Evolutionary conservation across 2,888 invertebrate genomes (phyloP).

Genomic region (Caenorhabditis imperialis): DNA sequence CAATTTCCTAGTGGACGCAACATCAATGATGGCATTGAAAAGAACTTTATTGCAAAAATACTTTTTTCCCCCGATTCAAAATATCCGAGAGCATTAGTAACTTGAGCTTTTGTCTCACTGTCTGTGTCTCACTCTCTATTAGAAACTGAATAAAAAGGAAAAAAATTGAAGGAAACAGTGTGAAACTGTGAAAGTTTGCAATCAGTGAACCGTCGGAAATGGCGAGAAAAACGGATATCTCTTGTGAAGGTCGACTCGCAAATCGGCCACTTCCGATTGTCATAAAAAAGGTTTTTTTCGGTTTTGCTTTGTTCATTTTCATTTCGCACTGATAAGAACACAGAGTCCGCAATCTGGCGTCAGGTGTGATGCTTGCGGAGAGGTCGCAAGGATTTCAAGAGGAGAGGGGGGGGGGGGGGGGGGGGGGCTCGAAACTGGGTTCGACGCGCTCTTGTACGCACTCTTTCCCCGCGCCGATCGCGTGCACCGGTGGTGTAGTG

Average conservation of each 20-base stretch:
- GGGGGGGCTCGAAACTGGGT: too few species aligned
- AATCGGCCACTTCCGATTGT: conserved; percentile 38
- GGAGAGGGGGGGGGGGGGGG: too few species aligned
- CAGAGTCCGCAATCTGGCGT: too few species aligned
- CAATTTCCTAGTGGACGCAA: conserved; percentile 23
- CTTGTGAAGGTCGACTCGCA: background rate
- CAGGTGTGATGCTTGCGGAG: too few species aligned
- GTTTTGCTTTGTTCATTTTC: too few species aligned
- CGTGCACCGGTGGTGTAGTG: too few species aligned
- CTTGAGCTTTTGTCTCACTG: conserved; percentile 28
- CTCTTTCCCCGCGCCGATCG: too few species aligned
- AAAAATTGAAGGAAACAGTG: background rate
- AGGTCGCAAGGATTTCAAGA: too few species aligned
- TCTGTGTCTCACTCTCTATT: conserved; percentile 14
- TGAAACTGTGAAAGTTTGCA: background rate
- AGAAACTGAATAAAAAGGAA: background rate
- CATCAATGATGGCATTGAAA: too few species aligned
- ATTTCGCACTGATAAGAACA: too few species aligned
- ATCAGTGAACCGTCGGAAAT: background rate
- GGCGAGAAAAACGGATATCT: background rate
- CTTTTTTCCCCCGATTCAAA: conserved; percentile 7
- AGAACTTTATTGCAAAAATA: too few species aligned
- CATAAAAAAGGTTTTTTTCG: conserved; percentile 14
- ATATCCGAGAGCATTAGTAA: conserved; percentile 48
- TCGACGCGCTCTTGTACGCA: too few species aligned